Base-by-base conservation (phyloP, 2,113 vertebrate species). In the Hirundichthys speculiger region DNA sequence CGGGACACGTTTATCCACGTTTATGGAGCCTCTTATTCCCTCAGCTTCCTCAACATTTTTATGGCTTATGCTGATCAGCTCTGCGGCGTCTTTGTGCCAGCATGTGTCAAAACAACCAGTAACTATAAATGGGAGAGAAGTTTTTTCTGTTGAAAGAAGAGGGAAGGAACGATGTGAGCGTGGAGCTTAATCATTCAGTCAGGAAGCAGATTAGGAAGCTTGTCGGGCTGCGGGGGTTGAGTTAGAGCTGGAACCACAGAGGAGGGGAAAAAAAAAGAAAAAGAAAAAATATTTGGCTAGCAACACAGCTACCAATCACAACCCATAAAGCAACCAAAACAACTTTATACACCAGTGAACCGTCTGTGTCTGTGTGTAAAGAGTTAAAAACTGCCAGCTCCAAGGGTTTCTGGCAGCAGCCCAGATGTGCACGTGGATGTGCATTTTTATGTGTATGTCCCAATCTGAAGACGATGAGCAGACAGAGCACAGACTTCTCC, bases 241-340 rank as follows among this genome's bases (percentile, higher is more conserved):
- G 79, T 75, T 81, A 60, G 61, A 85, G 74, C 82, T 83, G 83
- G 87, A 89, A 86, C 85, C 71, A 72, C 77, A 82, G 80, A 64
- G 67, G 66, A 77, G 60, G 49, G 22, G 52, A 30, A 45, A 55
- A 57, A 53, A 47, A 57, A 59, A 65, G 67, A 69, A 79, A 62
- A 54, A 25, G 54, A 39, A 43, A 55, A 57, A 50, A 47, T 52
- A 59, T 34, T 88, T 82, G 92, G 89, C 82, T 93, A 91, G 92
- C 92, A 92, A 93, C 91, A 75, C 86, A 52, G 69, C 75, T 21
- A 68, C 92, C 91, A 93, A 92, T 92, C 90, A 84, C 77, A 84
- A 85, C 82, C 83, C 80, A 80, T 69, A 88, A 84, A 89, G 72
- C 77, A 71, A 88, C 84, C 88, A 90, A 92, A 92, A 93, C 90